Percentiles rank a stretch among this genome's conserved stretches.
Conservation (phyloP, 2,113 vertebrate species). For the Trematocara stigmaticum region DNA sequence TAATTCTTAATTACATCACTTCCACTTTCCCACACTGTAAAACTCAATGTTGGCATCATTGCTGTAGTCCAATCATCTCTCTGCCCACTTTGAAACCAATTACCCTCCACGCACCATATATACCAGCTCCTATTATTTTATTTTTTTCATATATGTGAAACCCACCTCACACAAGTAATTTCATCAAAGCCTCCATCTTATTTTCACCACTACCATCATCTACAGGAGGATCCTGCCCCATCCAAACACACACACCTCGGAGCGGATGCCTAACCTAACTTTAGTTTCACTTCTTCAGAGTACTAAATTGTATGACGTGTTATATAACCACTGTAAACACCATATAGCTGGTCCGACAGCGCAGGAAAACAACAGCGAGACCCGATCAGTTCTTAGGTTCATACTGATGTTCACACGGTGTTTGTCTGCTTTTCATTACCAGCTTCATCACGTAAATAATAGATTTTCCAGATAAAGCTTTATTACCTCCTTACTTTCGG, state of each 20-base stretch:
- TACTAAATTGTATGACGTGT: background rate
- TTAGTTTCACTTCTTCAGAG: background rate
- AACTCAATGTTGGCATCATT: background rate
- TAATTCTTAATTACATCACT: background rate
- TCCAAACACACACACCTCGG: background rate
- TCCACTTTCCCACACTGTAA: background rate
- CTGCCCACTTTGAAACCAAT: background rate
- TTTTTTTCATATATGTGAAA: background rate
- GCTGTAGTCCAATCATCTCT: rapidly evolving
- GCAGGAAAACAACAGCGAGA: background rate
- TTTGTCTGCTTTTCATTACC: background rate
- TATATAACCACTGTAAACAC: rapidly evolving
- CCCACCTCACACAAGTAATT: rapidly evolving
- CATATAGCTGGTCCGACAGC: background rate
- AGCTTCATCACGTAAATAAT: background rate
- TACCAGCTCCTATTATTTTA: background rate
- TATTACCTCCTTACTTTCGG: background rate
- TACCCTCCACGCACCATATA: background rate
- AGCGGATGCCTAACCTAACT: background rate
- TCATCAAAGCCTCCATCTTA: background rate
- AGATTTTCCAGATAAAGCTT: rapidly evolving
- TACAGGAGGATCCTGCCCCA: background rate
- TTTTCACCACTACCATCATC: background rate
- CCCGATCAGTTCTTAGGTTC: background rate
- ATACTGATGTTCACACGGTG: background rate